These are phyloP conservation scores for Pseudolaguvia tuberculata DNA, from an alignment of 2,113 vertebrate species.

Conservation along the genomic window DNA sequence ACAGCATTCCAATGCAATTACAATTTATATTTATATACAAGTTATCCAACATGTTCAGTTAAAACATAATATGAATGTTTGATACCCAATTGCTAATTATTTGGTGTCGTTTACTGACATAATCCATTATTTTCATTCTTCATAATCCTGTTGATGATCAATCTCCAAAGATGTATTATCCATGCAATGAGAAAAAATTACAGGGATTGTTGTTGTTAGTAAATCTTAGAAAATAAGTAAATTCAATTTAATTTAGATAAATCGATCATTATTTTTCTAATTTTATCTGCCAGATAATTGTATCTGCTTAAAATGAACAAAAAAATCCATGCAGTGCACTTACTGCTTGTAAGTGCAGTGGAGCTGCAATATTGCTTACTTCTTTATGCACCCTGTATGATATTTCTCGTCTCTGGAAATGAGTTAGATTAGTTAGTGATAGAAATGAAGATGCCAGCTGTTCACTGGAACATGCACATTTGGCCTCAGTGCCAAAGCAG, in stretches of 20 bases:
- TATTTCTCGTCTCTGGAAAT: neutral
- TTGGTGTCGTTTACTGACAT: neutral
- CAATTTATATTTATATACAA: conserved; percentile 15
- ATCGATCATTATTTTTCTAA: neutral
- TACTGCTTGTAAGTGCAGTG: too few species aligned
- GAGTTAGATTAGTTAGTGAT: conserved; percentile 4
- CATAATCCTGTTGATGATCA: conserved; percentile 11
- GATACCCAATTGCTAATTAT: neutral
- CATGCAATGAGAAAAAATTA: neutral
- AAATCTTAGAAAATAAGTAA: too few species aligned
- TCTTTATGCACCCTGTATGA: neutral
- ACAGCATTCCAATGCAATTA: conserved; percentile 31
- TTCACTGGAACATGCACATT: conserved; percentile 15
- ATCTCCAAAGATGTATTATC: neutral
- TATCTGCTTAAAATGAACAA: neutral
- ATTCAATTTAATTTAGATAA: too few species aligned
- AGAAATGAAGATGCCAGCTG: conserved; percentile 29
- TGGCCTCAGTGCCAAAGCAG: conserved; percentile 6
- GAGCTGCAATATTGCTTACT: neutral
- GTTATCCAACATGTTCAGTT: conserved; percentile 14
- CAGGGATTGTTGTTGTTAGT: neutral
- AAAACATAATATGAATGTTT: neutral
- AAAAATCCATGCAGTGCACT: too few species aligned
- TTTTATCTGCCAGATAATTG: neutral
- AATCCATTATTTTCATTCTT: neutral